phyloP scores from a whole-genome alignment of 2,113 vertebrate species.

The Petaurus breviceps region DNA sequence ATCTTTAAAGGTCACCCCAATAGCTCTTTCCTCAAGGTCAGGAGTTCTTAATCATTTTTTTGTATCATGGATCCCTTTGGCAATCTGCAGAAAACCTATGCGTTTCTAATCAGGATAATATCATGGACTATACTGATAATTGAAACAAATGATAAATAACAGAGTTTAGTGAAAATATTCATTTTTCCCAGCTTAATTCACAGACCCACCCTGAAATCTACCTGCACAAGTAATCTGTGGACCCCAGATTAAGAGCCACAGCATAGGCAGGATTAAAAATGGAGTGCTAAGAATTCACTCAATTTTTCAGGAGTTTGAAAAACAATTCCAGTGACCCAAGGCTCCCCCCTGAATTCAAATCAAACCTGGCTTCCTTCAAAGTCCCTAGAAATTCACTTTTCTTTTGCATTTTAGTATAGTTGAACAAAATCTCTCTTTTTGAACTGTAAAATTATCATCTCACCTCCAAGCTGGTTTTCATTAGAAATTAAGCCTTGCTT shows the following conservation, averaged over 20 bases:
- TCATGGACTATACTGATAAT: background rate
- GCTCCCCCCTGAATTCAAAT: background rate
- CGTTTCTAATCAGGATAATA: background rate
- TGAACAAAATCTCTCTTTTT: background rate
- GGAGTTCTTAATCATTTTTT: background rate
- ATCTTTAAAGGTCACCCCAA: background rate
- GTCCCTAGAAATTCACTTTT: background rate
- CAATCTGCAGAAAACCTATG: background rate
- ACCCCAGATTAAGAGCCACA: background rate
- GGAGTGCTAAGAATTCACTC: background rate
- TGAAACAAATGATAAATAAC: background rate
- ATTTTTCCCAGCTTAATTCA: background rate
- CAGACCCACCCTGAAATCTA: background rate
- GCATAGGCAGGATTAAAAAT: background rate
- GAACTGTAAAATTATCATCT: conserved; percentile 3
- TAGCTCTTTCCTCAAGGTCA: background rate
- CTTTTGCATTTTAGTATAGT: background rate
- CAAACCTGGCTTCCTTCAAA: background rate
- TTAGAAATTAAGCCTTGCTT: conserved; percentile 29
- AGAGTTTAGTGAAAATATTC: background rate
- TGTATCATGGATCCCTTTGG: background rate
- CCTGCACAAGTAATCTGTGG: background rate
- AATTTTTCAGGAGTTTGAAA: background rate
- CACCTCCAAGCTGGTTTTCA: background rate
- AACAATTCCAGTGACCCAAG: background rate